Conservation (phyloP, 2,113 vertebrate genomes). For the Mystacornis crossleyi region DNA sequence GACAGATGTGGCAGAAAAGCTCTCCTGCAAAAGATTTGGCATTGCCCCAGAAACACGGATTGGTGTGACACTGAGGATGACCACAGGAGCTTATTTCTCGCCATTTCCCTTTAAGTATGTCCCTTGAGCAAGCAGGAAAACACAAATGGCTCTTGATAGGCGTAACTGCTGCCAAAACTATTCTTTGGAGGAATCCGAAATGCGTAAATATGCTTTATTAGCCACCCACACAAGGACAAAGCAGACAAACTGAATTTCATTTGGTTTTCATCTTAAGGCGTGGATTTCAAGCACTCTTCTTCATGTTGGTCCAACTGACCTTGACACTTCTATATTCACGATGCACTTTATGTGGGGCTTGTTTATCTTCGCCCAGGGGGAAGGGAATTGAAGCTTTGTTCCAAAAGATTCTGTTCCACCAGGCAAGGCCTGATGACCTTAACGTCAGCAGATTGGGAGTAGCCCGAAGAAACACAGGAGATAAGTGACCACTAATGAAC, state of each 20-base stretch:
- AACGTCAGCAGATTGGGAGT: too few relatives aligned
- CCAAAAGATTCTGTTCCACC: neutral
- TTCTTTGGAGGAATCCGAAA: neutral
- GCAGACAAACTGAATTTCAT: neutral
- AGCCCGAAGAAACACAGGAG: neutral
- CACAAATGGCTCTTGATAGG: neutral
- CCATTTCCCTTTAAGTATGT: neutral
- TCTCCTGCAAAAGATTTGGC: neutral
- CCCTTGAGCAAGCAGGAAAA: neutral
- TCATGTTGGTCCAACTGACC: neutral
- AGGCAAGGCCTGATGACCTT: neutral
- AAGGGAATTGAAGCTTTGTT: neutral
- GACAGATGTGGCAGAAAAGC: neutral
- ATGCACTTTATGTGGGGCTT: neutral
- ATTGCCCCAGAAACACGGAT: neutral
- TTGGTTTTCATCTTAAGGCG: neutral
- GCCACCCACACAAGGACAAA: neutral
- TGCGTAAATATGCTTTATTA: neutral
- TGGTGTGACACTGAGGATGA: neutral
- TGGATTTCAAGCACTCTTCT: neutral
- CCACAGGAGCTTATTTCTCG: neutral
- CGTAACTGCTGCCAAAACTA: neutral
- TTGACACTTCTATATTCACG: neutral
- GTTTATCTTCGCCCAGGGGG: neutral
- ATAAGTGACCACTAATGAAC: neutral